Base-by-base conservation (phyloP, 2,888 invertebrate genomes). In the Zonitis immaculata region DNA sequence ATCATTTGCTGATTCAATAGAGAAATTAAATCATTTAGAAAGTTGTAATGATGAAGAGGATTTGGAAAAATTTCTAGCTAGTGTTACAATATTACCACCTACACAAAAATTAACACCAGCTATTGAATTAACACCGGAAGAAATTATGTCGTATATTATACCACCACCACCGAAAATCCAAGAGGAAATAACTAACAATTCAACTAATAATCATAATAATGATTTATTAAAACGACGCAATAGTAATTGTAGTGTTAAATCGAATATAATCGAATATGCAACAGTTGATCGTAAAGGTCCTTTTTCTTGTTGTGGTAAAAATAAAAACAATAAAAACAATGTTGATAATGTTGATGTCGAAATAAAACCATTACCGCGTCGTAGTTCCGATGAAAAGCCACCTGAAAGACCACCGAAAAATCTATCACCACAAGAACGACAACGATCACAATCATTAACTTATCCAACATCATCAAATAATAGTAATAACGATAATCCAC, bases 121-220 rank as follows among this genome's bases (percentile, higher is more conserved):
- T 8, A 84, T 88, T 64, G 89, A 88, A 71, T 76, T 89, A 44
- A 89, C 89, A 1, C 87, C 88, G 0, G 90, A 91, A 74, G 89
- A 91, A 77, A 88, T 91, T 44, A 86, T 89, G 79, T 88, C 90
- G 0, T 90, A 86, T 65, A 91, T 91, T 57, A 91, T 91, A 70
- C 91, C 91, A 18, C 88, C 87, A 4, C 89, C 89, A 0, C 88
- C 88, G 0, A 80, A 79, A 46, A 77, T 58, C 32, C 54, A 54
- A 45, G 44, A 25, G 1, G 49, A 49, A 8, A 54, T 7, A 25
- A 27, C 30, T 22, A 22, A 5, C 22, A 22, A 22, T 22, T 39
- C n/a, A n/a, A n/a, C n/a, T n/a, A n/a, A n/a, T n/a, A n/a, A n/a
- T n/a, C n/a, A n/a, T n/a, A n/a, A n/a, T n/a, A n/a, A n/a, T n/a